phyloP scores from a whole-genome alignment of 2,113 vertebrate genomes.

The Pithys albifrons region DNA sequence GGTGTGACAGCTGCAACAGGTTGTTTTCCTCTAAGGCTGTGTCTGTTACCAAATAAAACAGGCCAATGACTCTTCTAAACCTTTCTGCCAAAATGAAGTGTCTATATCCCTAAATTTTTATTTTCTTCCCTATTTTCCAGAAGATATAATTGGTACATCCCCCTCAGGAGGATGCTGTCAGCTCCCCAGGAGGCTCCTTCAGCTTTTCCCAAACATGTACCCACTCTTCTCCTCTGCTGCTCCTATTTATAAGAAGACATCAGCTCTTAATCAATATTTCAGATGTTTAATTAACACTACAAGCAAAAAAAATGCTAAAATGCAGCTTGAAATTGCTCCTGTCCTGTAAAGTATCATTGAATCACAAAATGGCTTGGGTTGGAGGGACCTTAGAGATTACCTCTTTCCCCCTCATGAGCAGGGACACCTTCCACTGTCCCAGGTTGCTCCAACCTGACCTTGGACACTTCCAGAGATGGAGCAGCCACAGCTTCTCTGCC shows the following conservation, averaged over 20 bases:
- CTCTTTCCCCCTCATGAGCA: fast-evolving
- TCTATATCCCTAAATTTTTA: not conserved
- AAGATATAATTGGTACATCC: not conserved
- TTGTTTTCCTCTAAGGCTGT: not conserved
- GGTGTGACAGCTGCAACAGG: not conserved
- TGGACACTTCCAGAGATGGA: not conserved
- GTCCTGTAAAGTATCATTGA: not conserved
- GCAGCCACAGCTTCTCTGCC: not conserved
- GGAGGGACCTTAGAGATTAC: not conserved
- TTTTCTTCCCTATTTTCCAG: not conserved
- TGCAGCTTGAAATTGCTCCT: not conserved
- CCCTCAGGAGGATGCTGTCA: not conserved
- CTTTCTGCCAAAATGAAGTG: not conserved
- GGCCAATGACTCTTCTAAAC: not conserved
- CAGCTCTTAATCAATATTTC: not conserved
- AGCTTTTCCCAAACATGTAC: not conserved
- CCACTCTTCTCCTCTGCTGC: not conserved
- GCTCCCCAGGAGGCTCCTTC: not conserved
- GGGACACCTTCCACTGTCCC: fast-evolving
- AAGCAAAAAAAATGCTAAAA: not conserved
- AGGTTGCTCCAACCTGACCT: fast-evolving
- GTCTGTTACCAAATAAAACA: not conserved
- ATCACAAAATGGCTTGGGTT: not conserved
- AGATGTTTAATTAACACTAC: not conserved
- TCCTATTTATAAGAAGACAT: not conserved